Base-by-base conservation (phyloP, 2,888 invertebrate genomes). In the Drosophila maculinotata region DNA sequence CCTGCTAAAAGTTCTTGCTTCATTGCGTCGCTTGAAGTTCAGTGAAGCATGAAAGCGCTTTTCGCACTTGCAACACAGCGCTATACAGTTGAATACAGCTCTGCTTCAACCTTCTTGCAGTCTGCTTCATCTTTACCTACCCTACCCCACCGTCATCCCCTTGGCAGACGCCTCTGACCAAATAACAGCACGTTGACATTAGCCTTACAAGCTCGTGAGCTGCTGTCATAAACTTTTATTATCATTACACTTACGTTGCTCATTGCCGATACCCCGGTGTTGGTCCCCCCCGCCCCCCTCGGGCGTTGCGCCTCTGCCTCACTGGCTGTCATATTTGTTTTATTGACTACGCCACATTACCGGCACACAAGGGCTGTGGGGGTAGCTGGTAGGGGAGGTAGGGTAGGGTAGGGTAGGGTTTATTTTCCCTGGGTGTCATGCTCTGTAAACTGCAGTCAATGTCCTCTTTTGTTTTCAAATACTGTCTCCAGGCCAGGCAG, bases 201-300 rank as follows among this genome's bases (percentile, higher is more conserved):
- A 81, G 83, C 81, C 83, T 83, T 80, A 83, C 80, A 72, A 77
- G 77, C 81, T 83, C 71, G 51, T 81, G 81, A 80, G 83, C 74
- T 79, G 81, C 79, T 81, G 81, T 81, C 81, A 81, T 81, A 81
- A 81, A 81, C 69, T 81, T 81, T 83, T 81, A 83, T 81, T 83
- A 83, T 81, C 81, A 83, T 81, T 83, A 77, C 84, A 81, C 84
- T 81, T 78, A 71, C 78, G 62, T 59, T 65, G 49, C 31, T 31
- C 45, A 44, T 44, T 44, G 44, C 28, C 7, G 31, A 20, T 31
- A 17, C 12, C 9, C 17, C 15, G 3, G 2, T 10, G 12, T 3
- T 2, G 6, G 7, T 6, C 10, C 3, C 6, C 33, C 33, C 2
- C 4, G 20, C 5, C 0, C 7, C 23, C 26, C 17, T n/a, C 10